A percentile compares a stretch with the other conserved stretches of the same genome.
Evolutionary conservation across 2,113 vertebrate species (phyloP).

Genomic region (Laterallus jamaicensis): DNA sequence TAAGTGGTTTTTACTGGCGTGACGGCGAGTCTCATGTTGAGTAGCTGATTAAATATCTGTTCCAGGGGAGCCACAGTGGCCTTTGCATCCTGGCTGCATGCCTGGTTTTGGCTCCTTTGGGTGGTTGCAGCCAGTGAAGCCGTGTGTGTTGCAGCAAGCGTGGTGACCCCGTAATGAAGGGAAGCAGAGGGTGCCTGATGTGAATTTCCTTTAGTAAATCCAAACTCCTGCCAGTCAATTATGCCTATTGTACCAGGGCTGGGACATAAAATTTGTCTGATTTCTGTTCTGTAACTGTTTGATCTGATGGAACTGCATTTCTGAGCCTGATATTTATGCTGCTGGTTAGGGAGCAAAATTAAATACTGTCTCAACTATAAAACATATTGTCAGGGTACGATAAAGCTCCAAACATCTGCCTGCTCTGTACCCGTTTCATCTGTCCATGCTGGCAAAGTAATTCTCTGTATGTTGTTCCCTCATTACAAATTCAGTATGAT

Average conservation of each 20-base stretch:
- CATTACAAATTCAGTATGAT: not conserved
- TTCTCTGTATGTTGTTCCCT: not conserved
- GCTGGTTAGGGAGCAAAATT: conserved; percentile 21
- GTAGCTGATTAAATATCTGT: not conserved
- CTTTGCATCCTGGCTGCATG: fast-evolving
- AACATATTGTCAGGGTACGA: not conserved
- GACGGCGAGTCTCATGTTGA: fast-evolving
- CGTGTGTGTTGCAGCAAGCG: fast-evolving
- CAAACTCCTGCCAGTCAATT: not conserved
- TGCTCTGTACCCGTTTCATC: not conserved
- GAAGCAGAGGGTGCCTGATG: not conserved
- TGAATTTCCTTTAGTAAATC: not conserved
- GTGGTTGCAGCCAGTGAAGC: not conserved
- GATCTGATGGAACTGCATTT: not conserved
- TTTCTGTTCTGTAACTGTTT: not conserved
- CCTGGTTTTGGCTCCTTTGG: not conserved
- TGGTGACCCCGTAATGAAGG: not conserved
- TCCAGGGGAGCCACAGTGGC: not conserved
- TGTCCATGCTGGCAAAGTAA: not conserved
- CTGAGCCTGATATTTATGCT: not conserved
- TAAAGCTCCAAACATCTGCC: not conserved
- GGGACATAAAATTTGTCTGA: not conserved
- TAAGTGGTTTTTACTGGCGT: not conserved
- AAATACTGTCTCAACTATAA: not conserved
- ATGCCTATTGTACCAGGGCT: not conserved